Base-by-base conservation (phyloP, 2,797 vertebrate genomes). In the Numenius phaeopus region DNA sequence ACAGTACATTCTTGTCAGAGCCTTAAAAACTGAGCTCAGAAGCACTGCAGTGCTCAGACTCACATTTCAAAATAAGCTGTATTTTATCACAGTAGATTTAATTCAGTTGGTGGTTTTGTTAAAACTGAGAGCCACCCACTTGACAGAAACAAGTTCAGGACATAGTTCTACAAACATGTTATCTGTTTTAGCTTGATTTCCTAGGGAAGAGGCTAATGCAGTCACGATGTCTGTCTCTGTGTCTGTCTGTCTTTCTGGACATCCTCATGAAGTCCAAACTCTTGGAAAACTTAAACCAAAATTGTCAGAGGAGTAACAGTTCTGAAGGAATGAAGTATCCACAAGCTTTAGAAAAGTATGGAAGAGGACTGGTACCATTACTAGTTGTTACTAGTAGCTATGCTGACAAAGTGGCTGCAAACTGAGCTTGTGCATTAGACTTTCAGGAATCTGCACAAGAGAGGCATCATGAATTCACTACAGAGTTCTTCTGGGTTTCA, bases 61-160 rank as follows among this genome's bases (percentile, higher is more conserved):
- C 16, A 42, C 2, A 7, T 83, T 89, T 88, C 37, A 82, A 64
- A 79, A 72, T 32, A 69, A 77, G 46, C 42, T 80, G 1, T 71
- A 22, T 90, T 93, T 89, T 91, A 49, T 89, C 52, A 37, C 84
- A 76, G 22, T 10, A 58, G 30, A 27, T 86, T 85, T 83, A 75
- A 69, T 80, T 96, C 37, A 40, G 16, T 62, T 66, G 22, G 10
- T 81, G 11, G 21, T 83, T 58, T 55, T 42, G 32, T 81, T 66
- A 83, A 95, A 83, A 76, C 24, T 32, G 42, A 57, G 59, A 87
- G 18, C 24, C n/a, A 54, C 32, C 10, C 11, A 39, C 55, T 61
- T 67, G 42, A 57, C 30, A 84, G n/a, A 81, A 89, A 34, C 6
- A 72, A 71, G 8, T 55, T 78, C 26, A 73, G 52, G 22, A 61